Evolutionary conservation across 2,888 invertebrate species (phyloP).

Genomic region (Drosophila colorata): DNA sequence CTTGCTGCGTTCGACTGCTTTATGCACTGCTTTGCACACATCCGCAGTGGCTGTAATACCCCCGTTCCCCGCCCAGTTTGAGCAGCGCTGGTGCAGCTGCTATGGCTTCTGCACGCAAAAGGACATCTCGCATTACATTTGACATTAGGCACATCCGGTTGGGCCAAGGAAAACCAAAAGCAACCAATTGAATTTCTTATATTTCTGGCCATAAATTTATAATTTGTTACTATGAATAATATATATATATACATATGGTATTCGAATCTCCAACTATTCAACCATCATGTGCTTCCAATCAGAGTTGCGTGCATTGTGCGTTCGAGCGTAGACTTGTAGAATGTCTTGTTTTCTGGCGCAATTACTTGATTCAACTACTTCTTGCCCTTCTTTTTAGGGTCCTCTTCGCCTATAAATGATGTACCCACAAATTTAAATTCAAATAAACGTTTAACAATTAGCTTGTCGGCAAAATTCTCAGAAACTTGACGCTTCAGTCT

Average conservation of each 20-base stretch:
- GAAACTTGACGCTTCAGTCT: no score
- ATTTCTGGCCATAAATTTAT: not conserved
- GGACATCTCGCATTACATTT: slow-evolving; percentile 11
- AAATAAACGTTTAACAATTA: not conserved
- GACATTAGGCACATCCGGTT: slow-evolving; percentile 8
- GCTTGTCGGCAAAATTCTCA: not conserved
- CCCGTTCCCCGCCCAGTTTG: not conserved
- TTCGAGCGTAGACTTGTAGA: not conserved
- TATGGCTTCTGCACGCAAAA: not conserved
- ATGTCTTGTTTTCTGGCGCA: not conserved
- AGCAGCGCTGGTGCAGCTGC: not conserved
- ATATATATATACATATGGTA: no score
- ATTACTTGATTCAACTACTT: not conserved
- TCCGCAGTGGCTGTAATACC: not conserved
- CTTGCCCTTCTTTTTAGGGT: slow-evolving; percentile 1
- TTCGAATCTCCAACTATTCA: no score
- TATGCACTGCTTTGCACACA: not conserved
- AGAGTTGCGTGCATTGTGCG: not conserved
- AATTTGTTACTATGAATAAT: no score
- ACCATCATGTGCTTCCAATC: no score
- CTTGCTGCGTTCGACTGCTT: not conserved
- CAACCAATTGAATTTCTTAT: not conserved
- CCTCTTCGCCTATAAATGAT: slow-evolving; percentile 1
- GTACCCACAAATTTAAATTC: not conserved
- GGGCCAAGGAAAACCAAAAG: not conserved